phyloP scores from a whole-genome alignment of 2,888 invertebrate species.

The Molanna angustata region DNA sequence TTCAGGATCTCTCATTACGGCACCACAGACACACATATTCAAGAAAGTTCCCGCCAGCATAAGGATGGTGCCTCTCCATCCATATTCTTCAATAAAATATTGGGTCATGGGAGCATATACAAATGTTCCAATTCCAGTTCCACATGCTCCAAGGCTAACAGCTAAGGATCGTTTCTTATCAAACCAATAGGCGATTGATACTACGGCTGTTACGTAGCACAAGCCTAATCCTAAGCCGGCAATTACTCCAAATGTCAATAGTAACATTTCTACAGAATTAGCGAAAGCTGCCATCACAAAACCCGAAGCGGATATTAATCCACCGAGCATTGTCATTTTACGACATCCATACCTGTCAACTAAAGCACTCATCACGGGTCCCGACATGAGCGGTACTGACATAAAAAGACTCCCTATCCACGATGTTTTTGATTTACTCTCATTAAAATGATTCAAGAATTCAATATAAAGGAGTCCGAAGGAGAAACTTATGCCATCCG shows the following conservation, averaged over 20 bases:
- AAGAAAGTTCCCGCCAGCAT: constrained; percentile 81
- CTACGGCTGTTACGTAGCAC: constrained; percentile 87
- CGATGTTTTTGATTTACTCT: constrained; percentile 81
- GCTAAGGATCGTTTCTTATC: constrained; percentile 84
- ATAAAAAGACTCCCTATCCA: constrained; percentile 90
- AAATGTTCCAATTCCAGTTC: constrained; percentile 87
- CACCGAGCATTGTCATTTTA: constrained; percentile 72
- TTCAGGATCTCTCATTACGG: constrained; percentile 84
- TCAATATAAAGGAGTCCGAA: constrained; percentile 88
- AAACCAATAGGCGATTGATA: constrained; percentile 91
- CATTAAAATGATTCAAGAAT: constrained; percentile 75
- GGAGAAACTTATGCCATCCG: constrained; percentile 91
- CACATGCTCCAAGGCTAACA: constrained; percentile 83
- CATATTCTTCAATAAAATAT: constrained; percentile 71
- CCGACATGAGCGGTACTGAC: constrained; percentile 81
- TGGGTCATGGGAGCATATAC: constrained; percentile 84
- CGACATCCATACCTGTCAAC: constrained; percentile 85
- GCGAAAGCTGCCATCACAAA: constrained; percentile 73
- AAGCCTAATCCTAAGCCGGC: constrained; percentile 81
- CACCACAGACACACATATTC: constrained; percentile 82
- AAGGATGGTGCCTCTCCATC: constrained; percentile 82
- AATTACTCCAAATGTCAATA: constrained; percentile 81
- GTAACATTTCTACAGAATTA: constrained; percentile 72
- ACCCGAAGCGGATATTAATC: constrained; percentile 69
- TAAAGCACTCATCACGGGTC: constrained; percentile 79